Conservation (phyloP, 2,113 vertebrate species). For the Terrapene triunguis region DNA sequence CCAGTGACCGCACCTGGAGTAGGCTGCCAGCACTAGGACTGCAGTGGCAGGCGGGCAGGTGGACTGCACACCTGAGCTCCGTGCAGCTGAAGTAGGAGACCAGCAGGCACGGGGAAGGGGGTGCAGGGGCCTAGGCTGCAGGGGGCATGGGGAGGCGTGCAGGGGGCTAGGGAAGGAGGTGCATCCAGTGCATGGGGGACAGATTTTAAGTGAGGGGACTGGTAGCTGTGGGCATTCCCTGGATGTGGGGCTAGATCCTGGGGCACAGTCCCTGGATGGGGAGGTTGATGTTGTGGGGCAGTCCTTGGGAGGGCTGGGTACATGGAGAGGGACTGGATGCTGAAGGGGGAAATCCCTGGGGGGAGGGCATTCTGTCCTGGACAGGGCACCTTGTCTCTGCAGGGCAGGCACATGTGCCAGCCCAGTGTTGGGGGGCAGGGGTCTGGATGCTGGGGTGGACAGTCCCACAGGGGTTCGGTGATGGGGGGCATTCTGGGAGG, state of each 20-base stretch:
- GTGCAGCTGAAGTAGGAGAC: neutral
- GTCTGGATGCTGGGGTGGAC: too few relatives aligned
- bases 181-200: neutral
- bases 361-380: too few relatives aligned
- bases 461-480: too few relatives aligned
- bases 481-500: too few relatives aligned
- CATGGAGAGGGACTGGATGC: too few relatives aligned
- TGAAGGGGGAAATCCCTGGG: too few relatives aligned
- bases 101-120: neutral
- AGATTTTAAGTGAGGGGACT: neutral
- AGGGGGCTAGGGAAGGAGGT: neutral
- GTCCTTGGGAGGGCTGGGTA: neutral
- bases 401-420: too few relatives aligned
- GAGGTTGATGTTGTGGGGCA: neutral
- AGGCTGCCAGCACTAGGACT: neutral
- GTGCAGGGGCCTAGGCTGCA: neutral
- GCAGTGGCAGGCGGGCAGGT: neutral
- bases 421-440: too few relatives aligned
- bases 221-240: neutral
- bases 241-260: neutral
- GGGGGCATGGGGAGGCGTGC: too few relatives aligned
- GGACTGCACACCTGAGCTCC: neutral
- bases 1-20: neutral
- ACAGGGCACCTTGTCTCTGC: too few relatives aligned
- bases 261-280: neutral